Conservation (phyloP, 2,113 vertebrate species). For the Cathartes aura region DNA sequence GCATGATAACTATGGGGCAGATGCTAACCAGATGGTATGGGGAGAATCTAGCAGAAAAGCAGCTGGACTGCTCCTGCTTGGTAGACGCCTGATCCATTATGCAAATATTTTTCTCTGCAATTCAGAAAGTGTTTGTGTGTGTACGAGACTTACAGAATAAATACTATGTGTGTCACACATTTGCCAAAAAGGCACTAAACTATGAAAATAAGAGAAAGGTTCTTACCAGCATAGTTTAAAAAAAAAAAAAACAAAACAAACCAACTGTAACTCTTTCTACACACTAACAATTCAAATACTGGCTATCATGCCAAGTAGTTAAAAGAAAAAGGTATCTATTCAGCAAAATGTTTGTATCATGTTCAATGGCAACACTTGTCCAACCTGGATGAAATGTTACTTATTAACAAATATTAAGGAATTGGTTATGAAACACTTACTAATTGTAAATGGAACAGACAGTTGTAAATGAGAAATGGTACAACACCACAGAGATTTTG, state of each 20-base stretch:
- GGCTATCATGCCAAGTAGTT: not conserved
- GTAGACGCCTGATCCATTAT: not conserved
- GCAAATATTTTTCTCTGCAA: constrained; percentile 1
- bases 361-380: not conserved
- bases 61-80: not conserved
- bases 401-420: not conserved
- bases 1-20: not conserved
- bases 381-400: not conserved
- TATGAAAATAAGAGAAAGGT: not conserved
- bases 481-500: too few relatives aligned
- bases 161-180: not conserved
- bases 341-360: not conserved
- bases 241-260: too few relatives aligned
- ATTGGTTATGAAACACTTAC: not conserved
- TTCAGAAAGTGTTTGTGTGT: not conserved
- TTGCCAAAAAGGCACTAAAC: not conserved
- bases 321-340: not conserved
- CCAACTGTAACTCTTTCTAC: not conserved
- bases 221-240: not conserved
- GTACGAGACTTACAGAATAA: not conserved
- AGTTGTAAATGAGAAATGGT: not conserved
- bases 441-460: not conserved
- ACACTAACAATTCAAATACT: not conserved
- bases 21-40: constrained; percentile 24
- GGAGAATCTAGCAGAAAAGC: not conserved